Evolutionary conservation across 2,888 invertebrate genomes (phyloP), one percentile per base, ranked within the genome.

Genomic region (Pocota personata): DNA sequence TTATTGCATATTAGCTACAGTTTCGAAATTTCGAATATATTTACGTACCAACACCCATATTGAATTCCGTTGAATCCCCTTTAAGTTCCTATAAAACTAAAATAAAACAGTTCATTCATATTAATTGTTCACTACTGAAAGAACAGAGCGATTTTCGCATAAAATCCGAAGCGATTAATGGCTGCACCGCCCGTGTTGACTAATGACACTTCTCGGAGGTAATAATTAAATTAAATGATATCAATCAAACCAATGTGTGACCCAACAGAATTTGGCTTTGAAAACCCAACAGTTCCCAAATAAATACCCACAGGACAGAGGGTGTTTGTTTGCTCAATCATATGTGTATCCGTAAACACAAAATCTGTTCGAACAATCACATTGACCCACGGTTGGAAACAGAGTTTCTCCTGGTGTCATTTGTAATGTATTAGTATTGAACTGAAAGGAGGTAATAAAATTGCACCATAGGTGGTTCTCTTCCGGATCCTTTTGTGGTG

Each of bases 391-490:
- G 37, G 40, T 71, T 57, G 55, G 19, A 57, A 75, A 40, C 50
- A 16, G 40, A 69, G 57, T 58, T 37, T 43, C 55, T 86, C 67
- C 60, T 67, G 72, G 35, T 77, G 82, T 86, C 86, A 86, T 86
- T 86, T 87, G 82, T 82, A 82, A 78, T 87, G 82, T 82, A 82
- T 87, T 69, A 78, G 76, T 58, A 82, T 57, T 50, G 43, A 71
- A 48, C 19, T 76, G 72, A 88, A 82, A 55, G 71, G 40, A 84
- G 76, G 87, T 73, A 82, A 87, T 88, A 88, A 88, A 88, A 88
- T 87, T 82, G 87, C 87, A 87, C 88, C 87, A 88, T 88, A 83
- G 87, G 82, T 87, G 78, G 82, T 80, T 78, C 87, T 88, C 88
- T 88, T 88, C 88, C 88, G 88, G 88, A 87, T 84, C 52, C 72